Percentiles rank a stretch among this genome's conserved stretches.
Evolutionary conservation across 2,113 vertebrate genomes (phyloP).

Genomic region (Percina caprodes): DNA sequence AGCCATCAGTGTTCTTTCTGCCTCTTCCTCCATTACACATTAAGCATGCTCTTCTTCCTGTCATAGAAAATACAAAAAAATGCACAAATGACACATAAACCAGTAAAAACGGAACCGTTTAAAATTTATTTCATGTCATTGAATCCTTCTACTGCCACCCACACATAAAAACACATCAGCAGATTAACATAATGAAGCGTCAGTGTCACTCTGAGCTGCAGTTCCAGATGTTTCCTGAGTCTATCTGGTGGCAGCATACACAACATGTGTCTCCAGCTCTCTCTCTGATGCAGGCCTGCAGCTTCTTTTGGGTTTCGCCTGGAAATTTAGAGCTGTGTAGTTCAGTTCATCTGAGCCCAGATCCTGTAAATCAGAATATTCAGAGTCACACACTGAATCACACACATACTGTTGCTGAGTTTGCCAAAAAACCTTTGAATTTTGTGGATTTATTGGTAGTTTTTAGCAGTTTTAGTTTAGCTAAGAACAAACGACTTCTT

Average conservation of each 20-base stretch:
- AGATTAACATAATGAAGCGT: neutral
- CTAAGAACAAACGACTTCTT: too few species aligned
- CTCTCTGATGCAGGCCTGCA: too few species aligned
- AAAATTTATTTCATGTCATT: neutral
- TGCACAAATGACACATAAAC: neutral
- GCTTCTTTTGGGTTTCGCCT: too few species aligned
- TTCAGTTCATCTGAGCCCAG: too few species aligned
- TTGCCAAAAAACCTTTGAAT: too few species aligned
- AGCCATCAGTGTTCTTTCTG: neutral
- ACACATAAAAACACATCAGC: neutral
- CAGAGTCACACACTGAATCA: neutral
- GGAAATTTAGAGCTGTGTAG: too few species aligned
- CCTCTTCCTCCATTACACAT: neutral
- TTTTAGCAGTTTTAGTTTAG: too few species aligned
- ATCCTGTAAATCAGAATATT: neutral
- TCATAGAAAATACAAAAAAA: too few species aligned
- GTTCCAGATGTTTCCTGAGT: slow-evolving; percentile 8
- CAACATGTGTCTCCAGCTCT: too few species aligned
- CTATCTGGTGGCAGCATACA: too few species aligned
- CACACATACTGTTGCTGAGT: neutral
- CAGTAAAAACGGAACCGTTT: neutral
- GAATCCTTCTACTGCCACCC: neutral
- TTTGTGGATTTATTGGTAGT: too few species aligned
- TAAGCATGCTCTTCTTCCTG: neutral
- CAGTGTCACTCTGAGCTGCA: neutral